phyloP scores from a whole-genome alignment of 1,140 invertebrate species.

The Pantala flavescens region DNA sequence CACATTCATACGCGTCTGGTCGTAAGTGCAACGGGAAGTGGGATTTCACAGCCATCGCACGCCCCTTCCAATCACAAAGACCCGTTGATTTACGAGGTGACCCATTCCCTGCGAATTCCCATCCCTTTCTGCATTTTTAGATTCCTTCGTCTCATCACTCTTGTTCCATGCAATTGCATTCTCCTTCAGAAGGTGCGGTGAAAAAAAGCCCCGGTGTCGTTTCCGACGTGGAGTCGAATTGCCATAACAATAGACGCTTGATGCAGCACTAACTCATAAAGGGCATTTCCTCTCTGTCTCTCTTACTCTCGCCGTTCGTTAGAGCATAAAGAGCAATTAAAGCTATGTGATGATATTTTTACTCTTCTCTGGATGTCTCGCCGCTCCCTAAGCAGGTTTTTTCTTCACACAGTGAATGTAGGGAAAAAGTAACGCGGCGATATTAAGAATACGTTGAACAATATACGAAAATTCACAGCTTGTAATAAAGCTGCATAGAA shows the following conservation, averaged over 20 bases:
- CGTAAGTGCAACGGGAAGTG: neutral
- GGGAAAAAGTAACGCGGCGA: too few species aligned
- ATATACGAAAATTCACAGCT: too few species aligned
- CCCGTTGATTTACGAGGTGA: neutral
- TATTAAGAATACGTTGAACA: too few species aligned
- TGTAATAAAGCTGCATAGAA: too few species aligned
- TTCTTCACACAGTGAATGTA: too few species aligned
- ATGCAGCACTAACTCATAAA: neutral
- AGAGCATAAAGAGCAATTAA: too few species aligned
- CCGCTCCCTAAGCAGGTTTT: too few species aligned
- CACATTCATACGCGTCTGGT: neutral
- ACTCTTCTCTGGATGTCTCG: too few species aligned
- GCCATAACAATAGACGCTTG: neutral
- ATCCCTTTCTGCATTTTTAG: neutral
- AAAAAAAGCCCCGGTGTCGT: neutral
- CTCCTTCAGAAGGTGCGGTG: too few species aligned
- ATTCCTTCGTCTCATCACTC: neutral
- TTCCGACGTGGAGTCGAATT: neutral
- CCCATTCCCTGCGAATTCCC: neutral
- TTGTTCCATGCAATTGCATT: neutral
- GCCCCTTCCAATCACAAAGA: neutral
- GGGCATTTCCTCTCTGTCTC: neutral
- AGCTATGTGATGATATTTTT: too few species aligned
- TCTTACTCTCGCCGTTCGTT: too few species aligned
- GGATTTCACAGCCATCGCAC: neutral